Evolutionary conservation across 35 echinoderm and acorn worm genomes (phyloP), one percentile per base, ranked within the genome.

Genomic region (Heliocidaris erythrogramma): DNA sequence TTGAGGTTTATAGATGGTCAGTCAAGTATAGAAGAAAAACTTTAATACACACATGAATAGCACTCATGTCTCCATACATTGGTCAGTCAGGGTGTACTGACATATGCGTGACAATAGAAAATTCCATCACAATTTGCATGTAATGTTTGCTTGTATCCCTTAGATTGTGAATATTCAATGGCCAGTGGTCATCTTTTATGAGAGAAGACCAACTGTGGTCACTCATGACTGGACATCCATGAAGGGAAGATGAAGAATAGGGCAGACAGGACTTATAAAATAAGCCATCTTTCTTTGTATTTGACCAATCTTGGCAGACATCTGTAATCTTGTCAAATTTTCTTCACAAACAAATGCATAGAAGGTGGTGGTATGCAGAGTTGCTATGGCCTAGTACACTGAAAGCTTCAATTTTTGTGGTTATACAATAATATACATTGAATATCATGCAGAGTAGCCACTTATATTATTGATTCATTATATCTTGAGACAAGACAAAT

Each of bases 151-250:
- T 7, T 24, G 65, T n/a, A 24, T 18, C 21, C 65, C 21, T 78
- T n/a, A 78, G 65, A 78, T 78, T n/a, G 27, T 18, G 21, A 78
- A 89, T 89, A 89, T 89, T 48, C 87, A 89, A 89, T 89, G 87
- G 31, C 32, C 31, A 32, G 87, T 48, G 87, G 65, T 42, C 87
- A 89, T 32, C 87, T 89, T 89, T 89, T 32, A 47, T 89, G 87
- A 89, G 32, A 13, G 87, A 89, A 89, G 91, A 59, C 87, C 87
- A 89, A 89, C 48, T n/a, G 91, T 92, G 91, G 49, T 48, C 91
- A 92, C 91, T 59, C 48, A 52, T 92, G 91, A 92, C 91, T 59
- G 49, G 48, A 48, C 91, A 56, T 48, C 48, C 91, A 92, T 49
- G 29, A 92, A 92, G 48, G n/a, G 35, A 9, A 30, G 87, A 52